Base-by-base conservation (phyloP, 2,888 invertebrate species). In the Drosophila antonietae region DNA sequence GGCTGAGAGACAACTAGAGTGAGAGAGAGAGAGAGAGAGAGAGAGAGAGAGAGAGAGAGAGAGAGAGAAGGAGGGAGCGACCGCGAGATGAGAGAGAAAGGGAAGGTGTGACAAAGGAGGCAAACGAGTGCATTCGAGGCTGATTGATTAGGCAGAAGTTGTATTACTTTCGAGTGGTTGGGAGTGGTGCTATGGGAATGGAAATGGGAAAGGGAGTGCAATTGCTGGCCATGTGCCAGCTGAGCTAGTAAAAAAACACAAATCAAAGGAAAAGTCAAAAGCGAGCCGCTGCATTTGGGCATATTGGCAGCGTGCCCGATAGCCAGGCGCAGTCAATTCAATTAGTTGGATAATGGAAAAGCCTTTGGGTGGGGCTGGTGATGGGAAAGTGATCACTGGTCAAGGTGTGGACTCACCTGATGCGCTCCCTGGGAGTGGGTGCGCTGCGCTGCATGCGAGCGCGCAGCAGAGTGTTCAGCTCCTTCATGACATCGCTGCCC, bases 381-480 rank as follows among this genome's bases (percentile, higher is more conserved):
- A 6, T 37, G 14, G 18, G 31, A 1, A 41, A 28, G 14, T 15
- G 23, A 28, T 20, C 35, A 4, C 23, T 23, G 31, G 31, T 20
- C 31, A 69, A 68, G 63, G 68, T 58, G 65, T 31, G 80, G 77
- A 73, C 87, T 91, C 74, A 92, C 93, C 81, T 91, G 90, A 78
- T 92, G 87, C 80, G 86, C 47, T 69, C 88, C 64, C 85, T 57
- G 53, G 85, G 76, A 28, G 76, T 71, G 64, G 78, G 46, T 8
- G 67, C 73, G 23, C 55, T 67, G 9, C 81, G 91, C 28, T 91
- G 84, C 69, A 80, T 83, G 31, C 84, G 81, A 64, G 93, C 93
- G 20, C 93, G 93, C 77, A 95, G 89, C 65, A 95, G 90, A 15
- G 93, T 93, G 55, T 94, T 94, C 93, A 95, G 94, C 81, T 95